A percentile compares a stretch with the other conserved stretches of the same genome.
phyloP scores from a whole-genome alignment of 2,888 invertebrate genomes.

The Cheilosia urbana region DNA sequence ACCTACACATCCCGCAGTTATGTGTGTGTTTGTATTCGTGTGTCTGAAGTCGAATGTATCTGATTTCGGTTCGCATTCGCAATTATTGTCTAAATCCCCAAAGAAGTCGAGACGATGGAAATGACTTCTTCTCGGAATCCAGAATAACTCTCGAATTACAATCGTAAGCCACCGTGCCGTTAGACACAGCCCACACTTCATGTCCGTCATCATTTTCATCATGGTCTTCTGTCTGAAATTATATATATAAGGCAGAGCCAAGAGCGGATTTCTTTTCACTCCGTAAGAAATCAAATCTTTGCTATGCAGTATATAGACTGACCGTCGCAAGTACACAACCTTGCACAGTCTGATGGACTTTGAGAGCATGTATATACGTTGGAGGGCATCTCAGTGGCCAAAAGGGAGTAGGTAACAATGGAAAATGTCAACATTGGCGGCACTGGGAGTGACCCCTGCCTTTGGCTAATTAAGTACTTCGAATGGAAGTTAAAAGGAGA shows the following conservation, averaged over 20 bases:
- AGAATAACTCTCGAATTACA: slow-evolving; percentile 56
- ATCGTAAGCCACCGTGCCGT: slow-evolving; percentile 5
- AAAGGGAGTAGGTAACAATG: slow-evolving; percentile 27
- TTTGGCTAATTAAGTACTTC: slow-evolving; percentile 65
- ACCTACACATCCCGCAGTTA: neutral
- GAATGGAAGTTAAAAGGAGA: slow-evolving; percentile 34
- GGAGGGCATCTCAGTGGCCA: neutral
- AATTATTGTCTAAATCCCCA: slow-evolving; percentile 20
- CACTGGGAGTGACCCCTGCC: slow-evolving; percentile 42
- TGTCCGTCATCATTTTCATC: neutral
- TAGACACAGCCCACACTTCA: neutral
- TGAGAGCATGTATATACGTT: neutral
- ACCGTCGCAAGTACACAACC: slow-evolving; percentile 26
- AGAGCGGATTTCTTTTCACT: slow-evolving; percentile 31
- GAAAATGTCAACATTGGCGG: slow-evolving; percentile 25
- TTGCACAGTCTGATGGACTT: slow-evolving; percentile 32
- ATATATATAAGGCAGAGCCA: slow-evolving; percentile 8
- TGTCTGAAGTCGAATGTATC: slow-evolving; percentile 43
- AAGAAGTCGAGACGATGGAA: slow-evolving; percentile 9
- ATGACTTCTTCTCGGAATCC: slow-evolving; percentile 38
- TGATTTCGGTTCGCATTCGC: slow-evolving; percentile 58
- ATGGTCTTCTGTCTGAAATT: slow-evolving; percentile 16
- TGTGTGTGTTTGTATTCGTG: slow-evolving; percentile 4
- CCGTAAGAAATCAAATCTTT: slow-evolving; percentile 38
- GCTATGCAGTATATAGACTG: slow-evolving; percentile 1